Evolutionary conservation across 2,113 vertebrate genomes (phyloP), one percentile per base, ranked within the genome.

Genomic region (Salvelinus sp.): DNA sequence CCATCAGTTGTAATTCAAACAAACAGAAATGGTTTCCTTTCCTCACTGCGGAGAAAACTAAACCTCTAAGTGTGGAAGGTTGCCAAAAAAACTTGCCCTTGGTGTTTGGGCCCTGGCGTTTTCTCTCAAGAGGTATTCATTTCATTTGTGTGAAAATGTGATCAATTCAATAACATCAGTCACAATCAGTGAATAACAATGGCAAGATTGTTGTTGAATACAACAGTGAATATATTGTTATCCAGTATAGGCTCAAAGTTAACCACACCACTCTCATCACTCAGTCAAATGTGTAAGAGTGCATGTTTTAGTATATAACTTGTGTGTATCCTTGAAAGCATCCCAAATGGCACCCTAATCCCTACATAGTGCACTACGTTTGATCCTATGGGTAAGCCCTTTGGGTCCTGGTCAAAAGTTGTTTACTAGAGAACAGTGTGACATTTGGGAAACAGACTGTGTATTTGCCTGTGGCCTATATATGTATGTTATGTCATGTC

Each of bases 1-100:
- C 38, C 82, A 86, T 91, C 88, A 89, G 23, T 65, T 77, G 80
- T 88, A 85, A 89, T 85, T 92, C 78, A 83, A 84, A 76, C 78
- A 83, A 88, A 90, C 78, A 83, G 82, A 83, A 88, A 84, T 69
- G 82, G 80, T 88, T 91, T 89, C 0, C 16, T 28, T 28, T 66
- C 23, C 50, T 65, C 84, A 82, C 76, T 80, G 83, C 82, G 72
- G 73, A 77, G 77, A 77, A 79, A 88, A 88, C 88, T 82, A 88
- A 87, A 89, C 82, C 74, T 86, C 78, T 83, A 82, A 83, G 74
- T 77, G 28, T 66, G 58, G 30, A 78, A 66, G 81, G 76, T 82
- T 79, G 77, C 83, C 85, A 81, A 89, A 57, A 33, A 33, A 76
- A 60, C 50, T 79, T 73, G 47, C 27, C 74, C 66, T 38, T 50